Conservation (phyloP, 2,113 vertebrate genomes). For the Hiodon tergisus region DNA sequence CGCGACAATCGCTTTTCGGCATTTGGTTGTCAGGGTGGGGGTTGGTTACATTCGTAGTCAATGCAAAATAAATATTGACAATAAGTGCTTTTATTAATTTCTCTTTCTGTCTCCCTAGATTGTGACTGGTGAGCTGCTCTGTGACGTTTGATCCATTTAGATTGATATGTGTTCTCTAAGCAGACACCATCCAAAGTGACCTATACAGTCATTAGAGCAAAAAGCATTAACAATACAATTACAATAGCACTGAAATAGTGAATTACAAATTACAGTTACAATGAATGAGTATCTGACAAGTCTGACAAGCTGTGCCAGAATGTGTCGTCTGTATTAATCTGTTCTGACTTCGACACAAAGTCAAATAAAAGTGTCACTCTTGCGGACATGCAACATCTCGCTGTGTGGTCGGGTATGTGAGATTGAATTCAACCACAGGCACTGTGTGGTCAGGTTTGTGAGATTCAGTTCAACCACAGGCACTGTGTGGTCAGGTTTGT, state of each 20-base stretch:
- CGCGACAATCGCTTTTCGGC: neutral
- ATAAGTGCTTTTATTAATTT: constrained; percentile 1
- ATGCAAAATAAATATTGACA: neutral
- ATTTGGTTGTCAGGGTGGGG: neutral
- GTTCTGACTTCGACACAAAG: neutral
- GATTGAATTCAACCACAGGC: too few relatives aligned
- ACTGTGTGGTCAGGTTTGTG: too few relatives aligned
- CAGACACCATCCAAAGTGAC: too few relatives aligned
- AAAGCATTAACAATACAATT: neutral
- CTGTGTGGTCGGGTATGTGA: too few relatives aligned
- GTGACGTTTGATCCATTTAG: neutral
- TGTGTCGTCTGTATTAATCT: neutral
- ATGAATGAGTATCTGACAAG: too few relatives aligned
- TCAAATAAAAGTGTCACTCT: too few relatives aligned
- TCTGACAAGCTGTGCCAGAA: neutral
- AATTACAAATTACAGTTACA: neutral
- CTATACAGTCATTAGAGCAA: neutral
- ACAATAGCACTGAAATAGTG: neutral
- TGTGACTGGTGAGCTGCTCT: neutral
- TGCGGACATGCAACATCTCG: too few relatives aligned
- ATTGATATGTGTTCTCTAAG: neutral
- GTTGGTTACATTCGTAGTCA: neutral
- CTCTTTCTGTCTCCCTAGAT: neutral
- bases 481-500: too few relatives aligned
- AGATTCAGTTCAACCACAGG: too few relatives aligned